phyloP scores from a whole-genome alignment of 2,113 vertebrate genomes.

The Rhynchomys soricoides region DNA sequence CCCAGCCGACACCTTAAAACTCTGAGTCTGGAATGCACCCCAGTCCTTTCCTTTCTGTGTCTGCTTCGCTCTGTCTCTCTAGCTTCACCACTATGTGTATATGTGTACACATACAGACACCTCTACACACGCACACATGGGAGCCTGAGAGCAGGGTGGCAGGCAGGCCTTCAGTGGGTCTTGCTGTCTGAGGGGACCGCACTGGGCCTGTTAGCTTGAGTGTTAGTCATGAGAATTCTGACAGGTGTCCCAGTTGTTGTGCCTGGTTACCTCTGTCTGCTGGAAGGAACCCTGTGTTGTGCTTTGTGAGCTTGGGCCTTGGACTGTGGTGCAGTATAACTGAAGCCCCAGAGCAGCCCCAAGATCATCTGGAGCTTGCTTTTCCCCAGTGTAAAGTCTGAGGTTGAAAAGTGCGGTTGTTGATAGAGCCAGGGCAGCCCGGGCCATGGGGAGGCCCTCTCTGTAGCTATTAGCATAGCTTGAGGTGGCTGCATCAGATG shows the following conservation, averaged over 20 bases:
- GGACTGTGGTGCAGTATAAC: neutral
- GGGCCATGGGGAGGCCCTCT: conserved; percentile 24
- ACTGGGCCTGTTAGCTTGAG: conserved; percentile 31
- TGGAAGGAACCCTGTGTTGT: conserved; percentile 36
- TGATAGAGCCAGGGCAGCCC: neutral
- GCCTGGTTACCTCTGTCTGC: neutral
- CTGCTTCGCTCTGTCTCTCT: conserved; percentile 76
- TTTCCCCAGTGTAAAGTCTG: neutral
- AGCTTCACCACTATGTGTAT: conserved; percentile 52
- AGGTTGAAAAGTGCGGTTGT: neutral
- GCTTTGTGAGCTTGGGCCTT: conserved; percentile 41
- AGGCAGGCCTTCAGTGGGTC: neutral
- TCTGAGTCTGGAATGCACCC: conserved; percentile 72
- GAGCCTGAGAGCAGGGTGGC: neutral
- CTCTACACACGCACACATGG: neutral
- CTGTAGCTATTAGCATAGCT: neutral
- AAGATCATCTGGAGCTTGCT: neutral
- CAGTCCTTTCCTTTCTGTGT: conserved; percentile 67
- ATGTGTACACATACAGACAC: neutral
- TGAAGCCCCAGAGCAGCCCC: conserved; percentile 34
- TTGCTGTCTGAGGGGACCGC: neutral
- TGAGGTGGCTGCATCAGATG: conserved; percentile 3
- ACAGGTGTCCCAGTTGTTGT: neutral
- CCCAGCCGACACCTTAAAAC: conserved; percentile 52
- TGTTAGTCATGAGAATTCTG: neutral